Base-by-base conservation (phyloP, 2,797 vertebrate species). In the Petrocephalus schoutedeni region DNA sequence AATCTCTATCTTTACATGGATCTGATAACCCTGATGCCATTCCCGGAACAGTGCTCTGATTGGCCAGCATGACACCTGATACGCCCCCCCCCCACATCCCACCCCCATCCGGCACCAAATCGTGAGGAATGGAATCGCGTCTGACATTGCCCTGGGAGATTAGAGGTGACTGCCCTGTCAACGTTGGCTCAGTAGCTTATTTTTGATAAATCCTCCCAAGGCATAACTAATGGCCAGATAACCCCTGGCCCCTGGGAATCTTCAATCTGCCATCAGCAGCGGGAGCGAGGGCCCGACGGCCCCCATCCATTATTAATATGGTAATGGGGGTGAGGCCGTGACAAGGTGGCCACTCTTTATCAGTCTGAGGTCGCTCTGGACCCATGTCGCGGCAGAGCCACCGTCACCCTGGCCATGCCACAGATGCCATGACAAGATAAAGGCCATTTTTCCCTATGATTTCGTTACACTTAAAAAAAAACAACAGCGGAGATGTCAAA, bases 311-410 rank as follows among this genome's bases (percentile, higher is more conserved):
- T 91, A 90, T 91, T 92, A 90, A 91, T 89, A 92, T 91, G 90
- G 91, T 91, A 92, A 91, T 91, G 86, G 87, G 88, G 89, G 90
- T 90, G 90, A 91, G 12, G 45, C 86, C 54, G 89, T 86, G 89
- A 93, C 91, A 92, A 89, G 89, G 21, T 58, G 74, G 89, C 87
- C 90, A 91, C 90, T 90, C 91, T 89, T 93, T 92, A 92, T 92
- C 91, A 89, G 90, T 64, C 53, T 23, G 74, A 61, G 91, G 90
- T 90, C 89, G 89, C 4, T 28, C 87, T 58, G 86, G 87, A 36
- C 86, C 82, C 87, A 36, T 88, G 87, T 86, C 45, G 64, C 49
- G 51, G 36, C 87, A 86, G 19, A 71, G 54, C 56, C 19, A 28
- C 67, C 77, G 45, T 87, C 89, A 88, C 74, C 88, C n/a, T 54